Evolutionary conservation across 2,797 vertebrate genomes (phyloP).

Genomic region (Echeneis naucrates): DNA sequence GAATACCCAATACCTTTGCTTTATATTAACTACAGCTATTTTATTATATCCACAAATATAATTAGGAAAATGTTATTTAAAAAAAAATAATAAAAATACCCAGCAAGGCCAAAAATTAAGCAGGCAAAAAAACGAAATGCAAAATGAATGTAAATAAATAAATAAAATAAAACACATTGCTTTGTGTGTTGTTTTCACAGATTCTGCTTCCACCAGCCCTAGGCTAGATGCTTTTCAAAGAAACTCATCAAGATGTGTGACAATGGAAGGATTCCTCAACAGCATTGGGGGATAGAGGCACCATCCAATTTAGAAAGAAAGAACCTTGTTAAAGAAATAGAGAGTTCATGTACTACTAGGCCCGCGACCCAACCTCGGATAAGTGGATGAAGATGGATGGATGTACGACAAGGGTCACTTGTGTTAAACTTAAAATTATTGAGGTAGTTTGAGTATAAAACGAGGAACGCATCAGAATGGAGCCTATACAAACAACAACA

Average conservation of each 20-base stretch:
- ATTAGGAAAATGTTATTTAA: neutral
- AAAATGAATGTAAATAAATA: neutral
- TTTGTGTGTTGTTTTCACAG: constrained; percentile 20
- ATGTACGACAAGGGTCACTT: no score
- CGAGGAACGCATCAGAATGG: constrained; percentile 17
- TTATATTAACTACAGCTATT: neutral
- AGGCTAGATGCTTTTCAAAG: constrained; percentile 38
- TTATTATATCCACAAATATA: neutral
- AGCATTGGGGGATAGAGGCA: constrained; percentile 10
- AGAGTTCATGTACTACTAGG: constrained; percentile 2
- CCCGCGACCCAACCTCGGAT: no score
- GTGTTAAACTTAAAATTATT: constrained; percentile 19
- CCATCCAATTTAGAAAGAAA: neutral
- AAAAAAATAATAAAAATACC: neutral
- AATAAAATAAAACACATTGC: neutral
- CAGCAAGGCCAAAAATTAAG: constrained; percentile 1
- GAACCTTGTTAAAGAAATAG: constrained; percentile 7
- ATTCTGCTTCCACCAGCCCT: constrained; percentile 14
- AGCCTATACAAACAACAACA: constrained; percentile 3
- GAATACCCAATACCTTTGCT: neutral
- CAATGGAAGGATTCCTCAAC: constrained; percentile 20
- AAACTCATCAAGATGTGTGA: constrained; percentile 44
- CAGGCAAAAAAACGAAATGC: constrained; percentile 8
- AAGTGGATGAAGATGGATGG: no score
- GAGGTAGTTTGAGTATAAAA: constrained; percentile 1